Evolutionary conservation across 2,888 invertebrate species (phyloP).

Genomic region (Hedya salicella): DNA sequence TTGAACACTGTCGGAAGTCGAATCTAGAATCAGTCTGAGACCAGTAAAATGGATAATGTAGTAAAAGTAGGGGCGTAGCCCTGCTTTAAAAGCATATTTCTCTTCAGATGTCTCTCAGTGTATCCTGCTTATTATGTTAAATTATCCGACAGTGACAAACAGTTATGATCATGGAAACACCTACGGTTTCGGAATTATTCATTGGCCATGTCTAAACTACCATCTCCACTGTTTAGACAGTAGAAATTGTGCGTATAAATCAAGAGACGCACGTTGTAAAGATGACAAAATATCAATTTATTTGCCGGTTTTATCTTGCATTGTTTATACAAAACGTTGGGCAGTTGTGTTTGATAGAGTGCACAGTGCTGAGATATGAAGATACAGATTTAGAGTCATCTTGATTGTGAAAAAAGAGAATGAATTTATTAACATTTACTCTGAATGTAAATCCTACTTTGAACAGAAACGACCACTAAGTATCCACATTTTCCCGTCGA

Average conservation of each 20-base stretch:
- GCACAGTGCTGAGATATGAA: background rate
- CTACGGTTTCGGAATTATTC: slow-evolving; percentile 43
- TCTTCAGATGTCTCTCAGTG: slow-evolving; percentile 40
- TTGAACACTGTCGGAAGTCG: slow-evolving; percentile 52
- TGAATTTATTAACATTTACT: too few species aligned
- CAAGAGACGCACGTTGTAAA: slow-evolving; percentile 34
- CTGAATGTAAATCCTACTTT: too few species aligned
- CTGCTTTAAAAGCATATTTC: slow-evolving; percentile 40
- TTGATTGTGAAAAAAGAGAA: too few species aligned
- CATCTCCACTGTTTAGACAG: slow-evolving; percentile 40
- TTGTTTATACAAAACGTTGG: slow-evolving; percentile 20
- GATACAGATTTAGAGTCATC: background rate
- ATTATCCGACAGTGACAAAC: slow-evolving; percentile 43
- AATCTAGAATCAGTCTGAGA: slow-evolving; percentile 26
- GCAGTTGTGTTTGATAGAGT: background rate
- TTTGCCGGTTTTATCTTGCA: slow-evolving; percentile 27
- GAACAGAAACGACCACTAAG: too few species aligned
- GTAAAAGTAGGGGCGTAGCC: slow-evolving; percentile 58
- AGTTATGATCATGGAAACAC: slow-evolving; percentile 44
- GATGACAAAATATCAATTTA: slow-evolving; percentile 40
- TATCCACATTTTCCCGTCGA: too few species aligned
- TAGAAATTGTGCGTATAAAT: slow-evolving; percentile 41
- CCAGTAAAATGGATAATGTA: slow-evolving; percentile 54
- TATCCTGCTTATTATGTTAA: slow-evolving; percentile 40
- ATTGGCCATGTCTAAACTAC: slow-evolving; percentile 31